These are phyloP conservation scores for Pelobates cultripes DNA, from an alignment of 2,797 vertebrate species.

Conservation along the genomic window DNA sequence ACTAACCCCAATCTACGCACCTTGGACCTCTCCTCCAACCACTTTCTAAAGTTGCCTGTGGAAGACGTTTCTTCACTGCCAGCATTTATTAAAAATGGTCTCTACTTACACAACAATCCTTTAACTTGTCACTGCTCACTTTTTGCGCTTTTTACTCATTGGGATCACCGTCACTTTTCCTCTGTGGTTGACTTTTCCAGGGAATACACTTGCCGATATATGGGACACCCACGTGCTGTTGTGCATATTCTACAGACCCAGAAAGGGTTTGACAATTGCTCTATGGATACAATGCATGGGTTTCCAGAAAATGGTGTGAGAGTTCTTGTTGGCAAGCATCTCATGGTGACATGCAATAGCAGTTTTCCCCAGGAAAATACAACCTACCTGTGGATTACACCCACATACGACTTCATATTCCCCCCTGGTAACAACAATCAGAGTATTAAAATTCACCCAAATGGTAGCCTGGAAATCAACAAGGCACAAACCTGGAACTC, in stretches of 20 bases:
- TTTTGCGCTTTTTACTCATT: conserved; percentile 79
- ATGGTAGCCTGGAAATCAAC: conserved; percentile 84
- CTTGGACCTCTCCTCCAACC: conserved; percentile 91
- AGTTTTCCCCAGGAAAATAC: conserved; percentile 59
- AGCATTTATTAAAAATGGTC: conserved; percentile 74
- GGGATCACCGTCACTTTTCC: conserved; percentile 77
- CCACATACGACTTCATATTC: conserved; percentile 76
- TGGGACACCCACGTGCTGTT: conserved; percentile 70
- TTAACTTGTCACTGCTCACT: conserved; percentile 85
- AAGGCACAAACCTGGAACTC: conserved; percentile 70
- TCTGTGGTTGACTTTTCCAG: conserved; percentile 78
- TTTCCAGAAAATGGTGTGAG: conserved; percentile 63
- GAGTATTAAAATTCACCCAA: conserved; percentile 75
- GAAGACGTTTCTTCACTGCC: conserved; percentile 77
- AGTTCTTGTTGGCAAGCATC: conserved; percentile 64
- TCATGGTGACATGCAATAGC: conserved; percentile 79
- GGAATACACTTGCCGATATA: conserved; percentile 82
- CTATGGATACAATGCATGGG: conserved; percentile 45
- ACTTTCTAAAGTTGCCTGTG: conserved; percentile 76
- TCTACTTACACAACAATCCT: conserved; percentile 93
- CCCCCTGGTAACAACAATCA: conserved; percentile 77
- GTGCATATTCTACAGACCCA: conserved; percentile 82
- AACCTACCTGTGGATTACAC: conserved; percentile 85
- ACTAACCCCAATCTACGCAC: conserved; percentile 74
- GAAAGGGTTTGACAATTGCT: conserved; percentile 83